phyloP scores from a whole-genome alignment of 2,888 invertebrate genomes.

The Machimus rusticus region DNA sequence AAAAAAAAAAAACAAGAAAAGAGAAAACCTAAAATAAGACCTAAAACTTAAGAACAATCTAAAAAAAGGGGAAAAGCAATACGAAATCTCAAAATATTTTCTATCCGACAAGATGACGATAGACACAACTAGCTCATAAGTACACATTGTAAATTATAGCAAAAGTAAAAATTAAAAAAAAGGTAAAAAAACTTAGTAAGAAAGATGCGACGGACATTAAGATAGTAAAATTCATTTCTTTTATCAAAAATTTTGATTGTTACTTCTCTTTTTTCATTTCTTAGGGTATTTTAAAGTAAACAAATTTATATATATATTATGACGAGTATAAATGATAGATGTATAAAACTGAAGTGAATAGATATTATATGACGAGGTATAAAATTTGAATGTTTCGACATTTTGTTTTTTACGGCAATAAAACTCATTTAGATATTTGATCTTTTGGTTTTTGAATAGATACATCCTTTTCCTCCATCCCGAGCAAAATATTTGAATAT shows the following conservation, averaged over 20 bases:
- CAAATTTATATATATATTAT: conserved; percentile 26
- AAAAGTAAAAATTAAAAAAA: neutral
- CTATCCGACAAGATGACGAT: neutral
- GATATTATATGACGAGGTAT: conserved; percentile 32
- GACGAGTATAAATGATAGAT: conserved; percentile 1
- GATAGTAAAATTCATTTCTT: neutral
- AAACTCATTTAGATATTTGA: conserved; percentile 38
- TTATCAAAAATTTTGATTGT: conserved; percentile 7
- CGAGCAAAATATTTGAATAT: neutral
- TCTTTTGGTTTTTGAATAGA: neutral
- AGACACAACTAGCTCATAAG: conserved; percentile 5
- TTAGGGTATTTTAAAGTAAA: conserved; percentile 35
- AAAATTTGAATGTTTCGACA: conserved; percentile 48
- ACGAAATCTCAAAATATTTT: conserved; percentile 43
- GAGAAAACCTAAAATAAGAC: neutral
- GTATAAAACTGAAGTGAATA: conserved; percentile 17
- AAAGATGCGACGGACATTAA: neutral
- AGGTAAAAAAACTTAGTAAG: conserved; percentile 3
- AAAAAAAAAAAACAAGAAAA: neutral
- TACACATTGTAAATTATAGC: neutral
- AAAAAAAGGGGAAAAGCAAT: conserved; percentile 46
- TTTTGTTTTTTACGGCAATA: conserved; percentile 49
- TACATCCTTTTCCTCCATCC: neutral
- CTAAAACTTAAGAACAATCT: conserved; percentile 6
- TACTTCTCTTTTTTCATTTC: conserved; percentile 6